A percentile compares a stretch with the other conserved stretches of the same genome.
phyloP scores from a whole-genome alignment of 2,797 vertebrate species.

The Odontamblyopus lacepedii region DNA sequence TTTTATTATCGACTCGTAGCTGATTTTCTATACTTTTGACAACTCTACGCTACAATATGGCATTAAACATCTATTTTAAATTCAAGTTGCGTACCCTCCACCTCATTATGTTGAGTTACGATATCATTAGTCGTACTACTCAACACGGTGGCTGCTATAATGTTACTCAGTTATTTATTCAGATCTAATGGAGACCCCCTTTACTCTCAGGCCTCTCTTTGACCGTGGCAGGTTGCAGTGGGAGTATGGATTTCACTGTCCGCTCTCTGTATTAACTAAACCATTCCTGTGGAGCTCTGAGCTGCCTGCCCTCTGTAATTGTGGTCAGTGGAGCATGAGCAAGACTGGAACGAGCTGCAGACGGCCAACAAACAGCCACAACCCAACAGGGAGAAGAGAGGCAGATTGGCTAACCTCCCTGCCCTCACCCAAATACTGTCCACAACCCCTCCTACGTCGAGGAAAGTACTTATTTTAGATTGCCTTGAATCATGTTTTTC shows the following conservation, averaged over 20 bases:
- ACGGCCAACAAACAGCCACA: slow-evolving; percentile 16
- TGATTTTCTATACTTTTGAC: too few relatives aligned
- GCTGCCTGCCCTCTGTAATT: slow-evolving; percentile 73
- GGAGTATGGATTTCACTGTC: slow-evolving; percentile 59
- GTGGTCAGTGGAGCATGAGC: slow-evolving; percentile 72
- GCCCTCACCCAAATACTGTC: slow-evolving; percentile 46
- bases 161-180: too few relatives aligned
- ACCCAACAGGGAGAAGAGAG: slow-evolving; percentile 25
- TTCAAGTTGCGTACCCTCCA: too few relatives aligned
- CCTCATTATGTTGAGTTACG: too few relatives aligned
- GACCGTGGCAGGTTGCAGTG: slow-evolving; percentile 21
- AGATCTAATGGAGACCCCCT: not conserved
- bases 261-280: slow-evolving; percentile 64
- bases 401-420: slow-evolving; percentile 58
- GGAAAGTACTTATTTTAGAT: not conserved
- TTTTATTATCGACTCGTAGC: too few relatives aligned
- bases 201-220: not conserved
- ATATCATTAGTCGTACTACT: too few relatives aligned
- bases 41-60: too few relatives aligned
- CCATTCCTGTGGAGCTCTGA: slow-evolving; percentile 72
- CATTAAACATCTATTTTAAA: too few relatives aligned
- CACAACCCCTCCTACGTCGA: slow-evolving; percentile 33
- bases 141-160: too few relatives aligned
- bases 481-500: not conserved
- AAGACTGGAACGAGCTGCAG: slow-evolving; percentile 19